Percentiles rank a stretch among this genome's conserved stretches.
These are phyloP conservation scores for Enteromius fasciolatus DNA, from an alignment of 2,797 vertebrate species.

Conservation along the genomic window DNA sequence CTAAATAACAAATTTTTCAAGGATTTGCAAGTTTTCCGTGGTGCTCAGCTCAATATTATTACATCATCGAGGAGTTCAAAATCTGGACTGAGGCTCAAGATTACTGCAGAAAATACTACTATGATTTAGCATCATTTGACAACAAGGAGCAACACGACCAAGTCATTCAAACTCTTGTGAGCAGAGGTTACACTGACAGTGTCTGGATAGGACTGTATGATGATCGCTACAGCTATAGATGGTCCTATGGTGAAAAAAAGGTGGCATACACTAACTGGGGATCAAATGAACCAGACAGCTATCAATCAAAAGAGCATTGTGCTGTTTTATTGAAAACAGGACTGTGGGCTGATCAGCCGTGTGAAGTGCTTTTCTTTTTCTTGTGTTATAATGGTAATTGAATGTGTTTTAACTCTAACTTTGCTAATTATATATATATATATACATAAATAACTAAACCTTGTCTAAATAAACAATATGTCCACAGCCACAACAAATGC, in stretches of 20 bases:
- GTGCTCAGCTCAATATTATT: not conserved
- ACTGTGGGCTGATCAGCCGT: rapidly evolving
- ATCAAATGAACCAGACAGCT: not conserved
- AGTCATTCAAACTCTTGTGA: not conserved
- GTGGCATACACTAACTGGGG: not conserved
- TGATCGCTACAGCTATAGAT: conserved; percentile 7
- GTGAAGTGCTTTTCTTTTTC: rapidly evolving
- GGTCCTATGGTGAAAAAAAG: not conserved
- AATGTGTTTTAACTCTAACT: not conserved
- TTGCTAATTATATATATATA: not conserved
- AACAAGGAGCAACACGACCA: not conserved
- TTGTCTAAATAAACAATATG: not conserved
- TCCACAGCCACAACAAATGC: not conserved
- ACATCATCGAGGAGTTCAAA: not conserved
- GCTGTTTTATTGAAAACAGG: not conserved
- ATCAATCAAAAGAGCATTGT: not conserved
- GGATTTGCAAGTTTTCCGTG: not conserved
- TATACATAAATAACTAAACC: not conserved
- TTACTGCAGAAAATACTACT: not conserved
- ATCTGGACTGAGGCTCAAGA: not conserved
- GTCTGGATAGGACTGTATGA: not conserved
- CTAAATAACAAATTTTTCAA: not conserved
- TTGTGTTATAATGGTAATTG: not conserved
- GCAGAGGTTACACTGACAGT: not conserved
- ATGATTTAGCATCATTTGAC: not conserved